A percentile compares a stretch with the other conserved stretches of the same genome.
Conservation (phyloP, 2,797 vertebrate species). For the Anisognathus igniventris region DNA sequence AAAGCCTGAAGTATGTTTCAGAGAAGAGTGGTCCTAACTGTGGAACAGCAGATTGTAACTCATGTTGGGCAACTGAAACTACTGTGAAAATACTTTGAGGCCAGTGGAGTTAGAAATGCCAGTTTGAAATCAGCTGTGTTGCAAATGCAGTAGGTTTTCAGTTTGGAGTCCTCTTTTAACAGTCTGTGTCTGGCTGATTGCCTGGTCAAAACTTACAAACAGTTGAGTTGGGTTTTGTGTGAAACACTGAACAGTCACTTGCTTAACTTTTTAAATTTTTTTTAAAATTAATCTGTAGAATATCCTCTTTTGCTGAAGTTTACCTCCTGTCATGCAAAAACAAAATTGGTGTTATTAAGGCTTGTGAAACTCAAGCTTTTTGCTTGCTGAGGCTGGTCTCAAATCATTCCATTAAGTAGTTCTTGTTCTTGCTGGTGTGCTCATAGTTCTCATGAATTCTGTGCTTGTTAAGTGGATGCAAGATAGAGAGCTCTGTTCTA, state of each 20-base stretch:
- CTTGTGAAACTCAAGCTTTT: constrained; percentile 40
- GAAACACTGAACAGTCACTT: constrained; percentile 54
- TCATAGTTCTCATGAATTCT: constrained; percentile 23
- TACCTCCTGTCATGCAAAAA: constrained; percentile 38
- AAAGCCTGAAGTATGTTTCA: constrained; percentile 51
- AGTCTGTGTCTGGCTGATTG: constrained; percentile 47
- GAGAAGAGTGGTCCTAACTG: constrained; percentile 43
- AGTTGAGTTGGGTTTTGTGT: constrained; percentile 52
- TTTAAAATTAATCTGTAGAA: constrained; percentile 41
- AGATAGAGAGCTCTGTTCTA: constrained; percentile 16
- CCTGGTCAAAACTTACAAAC: constrained; percentile 13
- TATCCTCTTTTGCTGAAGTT: constrained; percentile 61
- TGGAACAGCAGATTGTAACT: constrained; percentile 53
- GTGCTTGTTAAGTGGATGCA: constrained; percentile 20
- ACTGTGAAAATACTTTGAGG: constrained; percentile 58
- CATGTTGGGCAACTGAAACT: constrained; percentile 55
- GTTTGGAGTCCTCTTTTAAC: constrained; percentile 51
- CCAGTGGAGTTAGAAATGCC: constrained; percentile 45
- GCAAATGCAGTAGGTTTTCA: constrained; percentile 48
- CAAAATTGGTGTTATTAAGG: neutral
- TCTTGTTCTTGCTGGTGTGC: neutral
- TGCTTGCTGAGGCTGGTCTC: constrained; percentile 58
- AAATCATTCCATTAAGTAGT: constrained; percentile 65
- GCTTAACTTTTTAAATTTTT: constrained; percentile 35
- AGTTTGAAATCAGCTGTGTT: constrained; percentile 6